Conservation (phyloP, 1,140 invertebrate species). For the Eriocheir sinensis region DNA sequence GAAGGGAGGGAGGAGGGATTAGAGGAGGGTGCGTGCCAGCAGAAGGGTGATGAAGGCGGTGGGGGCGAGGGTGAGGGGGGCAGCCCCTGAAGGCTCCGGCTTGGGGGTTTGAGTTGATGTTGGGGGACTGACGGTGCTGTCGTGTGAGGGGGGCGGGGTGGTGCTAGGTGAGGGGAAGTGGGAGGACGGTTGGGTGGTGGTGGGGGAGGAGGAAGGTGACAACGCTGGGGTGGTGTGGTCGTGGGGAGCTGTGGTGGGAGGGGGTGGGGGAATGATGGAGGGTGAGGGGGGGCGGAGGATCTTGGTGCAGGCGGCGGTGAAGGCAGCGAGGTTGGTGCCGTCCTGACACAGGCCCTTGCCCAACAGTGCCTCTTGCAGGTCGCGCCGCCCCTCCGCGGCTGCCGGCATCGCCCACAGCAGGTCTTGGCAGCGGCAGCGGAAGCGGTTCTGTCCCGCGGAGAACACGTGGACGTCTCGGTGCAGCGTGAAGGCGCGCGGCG, state of each 20-base stretch:
- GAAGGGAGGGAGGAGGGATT: neutral
- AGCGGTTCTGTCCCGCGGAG: slow-evolving; percentile 66
- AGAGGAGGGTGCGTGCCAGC: neutral
- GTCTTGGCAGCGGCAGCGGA: slow-evolving; percentile 53
- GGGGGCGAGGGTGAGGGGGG: neutral
- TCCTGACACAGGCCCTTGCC: slow-evolving; percentile 28
- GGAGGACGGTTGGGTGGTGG: neutral
- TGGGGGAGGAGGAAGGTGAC: neutral
- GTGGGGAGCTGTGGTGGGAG: too few relatives aligned
- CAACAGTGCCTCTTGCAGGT: slow-evolving; percentile 65
- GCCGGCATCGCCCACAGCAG: slow-evolving; percentile 52
- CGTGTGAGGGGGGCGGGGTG: neutral
- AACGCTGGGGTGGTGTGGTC: neutral
- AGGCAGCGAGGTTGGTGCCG: slow-evolving; percentile 46
- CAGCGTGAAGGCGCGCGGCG: slow-evolving; percentile 61
- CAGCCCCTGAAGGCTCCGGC: neutral
- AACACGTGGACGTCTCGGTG: slow-evolving; percentile 51
- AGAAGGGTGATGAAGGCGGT: neutral
- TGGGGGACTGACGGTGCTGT: neutral
- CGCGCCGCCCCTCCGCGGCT: neutral
- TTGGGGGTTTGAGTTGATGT: neutral
- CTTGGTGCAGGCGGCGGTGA: neutral
- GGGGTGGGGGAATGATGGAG: neutral
- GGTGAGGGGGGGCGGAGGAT: neutral
- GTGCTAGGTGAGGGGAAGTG: neutral